Evolutionary conservation across 2,888 invertebrate species (phyloP), one percentile per base, ranked within the genome.

Genomic region (Drosophila trichaetosa): DNA sequence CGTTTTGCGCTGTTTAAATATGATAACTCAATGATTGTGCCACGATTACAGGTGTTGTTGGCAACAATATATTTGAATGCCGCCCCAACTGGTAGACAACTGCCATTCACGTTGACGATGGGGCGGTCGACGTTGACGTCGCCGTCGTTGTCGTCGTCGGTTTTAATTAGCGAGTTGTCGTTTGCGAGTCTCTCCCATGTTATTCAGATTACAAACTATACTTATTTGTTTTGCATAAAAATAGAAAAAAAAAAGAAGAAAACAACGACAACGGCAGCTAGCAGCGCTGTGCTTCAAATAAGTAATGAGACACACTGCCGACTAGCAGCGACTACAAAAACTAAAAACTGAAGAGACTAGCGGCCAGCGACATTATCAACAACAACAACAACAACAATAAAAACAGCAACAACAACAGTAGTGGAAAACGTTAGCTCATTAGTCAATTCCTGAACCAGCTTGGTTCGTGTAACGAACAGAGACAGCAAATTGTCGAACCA

Each of bases 1-100:
- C 24, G 16, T 46, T 46, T 29, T 57, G 36, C 49, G 73, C 73
- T 70, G 73, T 73, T 83, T 66, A 80, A 70, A 87, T 69, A 82
- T 82, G 87, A 87, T 87, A 90, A 84, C 80, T 87, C 56, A 82
- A 72, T 76, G 84, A 76, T 83, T 74, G 84, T 78, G 73, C 66
- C 90, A 78, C 90, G 90, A 90, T 87, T 87, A 90, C 90, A 87
- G 85, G 87, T 87, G 90, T 84, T 87, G 90, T 84, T 85, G 70
- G 54, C 65, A 78, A 68, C 59, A 61, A 40, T 53, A 73, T 48
- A 27, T 58, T 24, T 48, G 36, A 21, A 16, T 60, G 29, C 38
- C 38, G 34, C 24, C 24, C 53, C 53, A 82, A 80, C 82, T 82
- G 79, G 70, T 79, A 82, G 71, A 80, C 64, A 56, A 69, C 53